Evolutionary conservation across 2,888 invertebrate species (phyloP), one percentile per base, ranked within the genome.

Genomic region (Chirona hameri): DNA sequence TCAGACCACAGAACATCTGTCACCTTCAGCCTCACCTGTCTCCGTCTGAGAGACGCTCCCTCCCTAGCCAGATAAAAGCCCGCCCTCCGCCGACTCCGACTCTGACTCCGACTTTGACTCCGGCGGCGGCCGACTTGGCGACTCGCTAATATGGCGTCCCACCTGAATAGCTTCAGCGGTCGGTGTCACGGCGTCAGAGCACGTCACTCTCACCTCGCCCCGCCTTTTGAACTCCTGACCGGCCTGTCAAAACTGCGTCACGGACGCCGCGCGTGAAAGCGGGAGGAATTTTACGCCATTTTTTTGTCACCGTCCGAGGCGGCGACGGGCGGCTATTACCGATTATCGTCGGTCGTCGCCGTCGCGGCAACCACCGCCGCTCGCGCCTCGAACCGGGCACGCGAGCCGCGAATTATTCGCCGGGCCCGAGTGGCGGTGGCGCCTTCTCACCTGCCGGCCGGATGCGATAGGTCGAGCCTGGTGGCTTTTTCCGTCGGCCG

Each of bases 121-220:
- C 2, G 55, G 14, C 12, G 55, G 55, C 55, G 2, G 55, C 55
- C 55, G 57, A 7, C 57, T 1, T 12, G 52, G 18, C 52, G 15
- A 52, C 52, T 14, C 76, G 76, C 76, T 46, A 76, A 76, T 76
- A 46, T 76, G 76, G 76, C 76, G 72, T 18, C 76, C 10, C 76
- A 39, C 12, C 76, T 46, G 76, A 46, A 21, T 21, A 39, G 65
- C 52, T 3, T 69, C 29, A 27, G 39, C 46, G 21, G 39, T 21
- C 10, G 24, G 39, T 46, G 46, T 10, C 76, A 7, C 7, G 18
- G 4, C 46, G 24, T 46, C 76, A 76, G 9, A 24, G 46, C 12
- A 9, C 12, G 72, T 46, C 76, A 39, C 27, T 76, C 27, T 39
- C 46, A 10, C 24, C 4, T 21, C 18, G 15, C 27, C 24, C 39